Percentiles rank a stretch among this genome's conserved stretches.
Evolutionary conservation across 2,888 invertebrate genomes (phyloP).

Genomic region (Drosophila ochracea): DNA sequence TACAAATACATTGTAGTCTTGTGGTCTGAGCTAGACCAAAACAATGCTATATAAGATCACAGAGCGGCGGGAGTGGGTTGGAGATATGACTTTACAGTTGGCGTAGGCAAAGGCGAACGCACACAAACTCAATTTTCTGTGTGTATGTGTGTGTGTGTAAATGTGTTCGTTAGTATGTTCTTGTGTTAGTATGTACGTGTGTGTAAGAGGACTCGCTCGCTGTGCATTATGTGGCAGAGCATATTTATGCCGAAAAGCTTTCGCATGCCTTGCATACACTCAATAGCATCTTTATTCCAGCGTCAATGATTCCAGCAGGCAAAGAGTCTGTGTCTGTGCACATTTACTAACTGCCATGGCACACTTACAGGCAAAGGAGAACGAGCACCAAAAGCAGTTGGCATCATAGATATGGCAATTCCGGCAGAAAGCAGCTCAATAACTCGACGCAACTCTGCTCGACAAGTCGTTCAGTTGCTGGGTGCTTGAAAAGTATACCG

Average conservation of each 20-base stretch:
- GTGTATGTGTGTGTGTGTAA: conserved; percentile 44
- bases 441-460: conserved; percentile 32
- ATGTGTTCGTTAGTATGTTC: conserved; percentile 25
- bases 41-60: conserved; percentile 42
- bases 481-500: conserved; percentile 42
- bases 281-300: conserved; percentile 61
- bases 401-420: conserved; percentile 36
- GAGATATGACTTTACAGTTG: conserved; percentile 28
- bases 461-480: conserved; percentile 25
- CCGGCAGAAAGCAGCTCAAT: conserved; percentile 27
- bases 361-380: conserved; percentile 41
- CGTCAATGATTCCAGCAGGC: conserved; percentile 22
- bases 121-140: conserved; percentile 71
- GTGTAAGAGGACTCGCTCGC: conserved; percentile 16
- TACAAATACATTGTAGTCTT: conserved; percentile 28
- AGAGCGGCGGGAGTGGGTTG: background rate
- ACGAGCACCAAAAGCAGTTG: conserved; percentile 1
- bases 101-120: conserved; percentile 31
- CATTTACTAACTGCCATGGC: conserved; percentile 57
- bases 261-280: conserved; percentile 58
- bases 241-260: conserved; percentile 69
- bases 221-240: conserved; percentile 65
- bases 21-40: conserved; percentile 43
- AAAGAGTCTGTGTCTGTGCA: conserved; percentile 25
- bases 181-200: conserved; percentile 12